Conservation (phyloP, 2,888 invertebrate species). For the Stratiomys singularior region DNA sequence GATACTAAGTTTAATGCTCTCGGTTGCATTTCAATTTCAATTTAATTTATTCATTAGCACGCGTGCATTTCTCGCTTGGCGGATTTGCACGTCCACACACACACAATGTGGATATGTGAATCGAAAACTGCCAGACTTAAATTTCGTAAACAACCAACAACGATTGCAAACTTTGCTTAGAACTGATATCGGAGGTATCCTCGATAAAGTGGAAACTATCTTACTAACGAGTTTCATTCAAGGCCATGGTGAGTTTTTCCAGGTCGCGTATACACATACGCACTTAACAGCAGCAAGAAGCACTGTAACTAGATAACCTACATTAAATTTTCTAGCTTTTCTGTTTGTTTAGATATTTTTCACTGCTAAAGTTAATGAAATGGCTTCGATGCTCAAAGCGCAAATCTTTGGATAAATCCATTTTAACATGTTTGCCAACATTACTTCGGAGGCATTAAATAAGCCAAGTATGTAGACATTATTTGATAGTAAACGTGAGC, state of each 20-base stretch:
- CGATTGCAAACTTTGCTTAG: not conserved
- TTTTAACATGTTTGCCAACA: too few relatives aligned
- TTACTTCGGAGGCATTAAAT: too few relatives aligned
- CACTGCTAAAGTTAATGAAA: too few relatives aligned
- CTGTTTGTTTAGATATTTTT: too few relatives aligned
- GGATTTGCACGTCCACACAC: not conserved
- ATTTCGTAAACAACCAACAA: not conserved
- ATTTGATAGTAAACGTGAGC: too few relatives aligned
- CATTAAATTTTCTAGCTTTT: not conserved
- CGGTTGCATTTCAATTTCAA: not conserved
- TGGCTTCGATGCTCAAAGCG: too few relatives aligned
- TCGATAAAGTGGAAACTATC: not conserved
- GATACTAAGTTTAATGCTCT: conserved; percentile 1
- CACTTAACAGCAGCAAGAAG: not conserved
- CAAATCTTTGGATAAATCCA: too few relatives aligned
- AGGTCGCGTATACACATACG: not conserved
- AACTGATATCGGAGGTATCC: not conserved
- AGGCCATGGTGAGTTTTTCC: conserved; percentile 19
- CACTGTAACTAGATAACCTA: not conserved
- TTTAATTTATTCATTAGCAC: conserved; percentile 20
- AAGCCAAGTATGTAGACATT: too few relatives aligned
- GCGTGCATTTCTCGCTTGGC: not conserved
- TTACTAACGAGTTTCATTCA: conserved; percentile 1
- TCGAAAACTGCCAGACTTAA: too few relatives aligned
- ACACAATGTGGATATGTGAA: not conserved